Evolutionary conservation across 2,113 vertebrate species (phyloP), one percentile per base, ranked within the genome.

Genomic region (Cavia porcellus): DNA sequence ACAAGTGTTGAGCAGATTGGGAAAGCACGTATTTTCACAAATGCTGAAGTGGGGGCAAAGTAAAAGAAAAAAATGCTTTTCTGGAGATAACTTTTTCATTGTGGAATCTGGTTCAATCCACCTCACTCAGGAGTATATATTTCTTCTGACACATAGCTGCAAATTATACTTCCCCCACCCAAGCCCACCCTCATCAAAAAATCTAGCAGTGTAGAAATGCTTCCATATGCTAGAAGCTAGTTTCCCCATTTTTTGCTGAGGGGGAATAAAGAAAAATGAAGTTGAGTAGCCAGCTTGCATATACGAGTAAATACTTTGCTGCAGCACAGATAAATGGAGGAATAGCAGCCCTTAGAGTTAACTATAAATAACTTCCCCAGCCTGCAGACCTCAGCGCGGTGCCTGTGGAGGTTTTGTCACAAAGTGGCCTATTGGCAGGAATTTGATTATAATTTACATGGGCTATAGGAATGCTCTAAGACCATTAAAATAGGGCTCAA

Each of bases 371-470:
- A 86, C 25, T 19, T 30, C 83, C 66, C 45, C 35, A 81, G 93
- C 89, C 80, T 45, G n/a, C 3, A 89, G 95, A 85, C 77, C 75
- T 84, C 22, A 0, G 87, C 70, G 81, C 75, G 28, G 24, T 59
- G 87, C 89, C 59, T 92, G 11, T 59, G 66, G 75, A 96, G 77
- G 38, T 50, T 96, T 90, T 66, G 84, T 90, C 88, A 95, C 75
- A 90, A 81, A 95, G 90, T 68, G 75, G 74, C 83, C 90, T 82
- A 72, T 95, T 92, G 95, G 88, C 62, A 87, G 92, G 85, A 82
- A 95, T 74, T 91, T 97, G 90, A 81, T 92, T 95, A 68, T 87
- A 81, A 90, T 93, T 90, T 92, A 81, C 87, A 68, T 74, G 80
- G 86, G 81, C 59, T 75, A 88, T 64, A 59, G 64, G 91, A 85